Percentiles rank a stretch among this genome's conserved stretches.
These are phyloP conservation scores for Echinarachnius parma DNA, from an alignment of 53 echinoderm and acorn worm species.

Conservation along the genomic window DNA sequence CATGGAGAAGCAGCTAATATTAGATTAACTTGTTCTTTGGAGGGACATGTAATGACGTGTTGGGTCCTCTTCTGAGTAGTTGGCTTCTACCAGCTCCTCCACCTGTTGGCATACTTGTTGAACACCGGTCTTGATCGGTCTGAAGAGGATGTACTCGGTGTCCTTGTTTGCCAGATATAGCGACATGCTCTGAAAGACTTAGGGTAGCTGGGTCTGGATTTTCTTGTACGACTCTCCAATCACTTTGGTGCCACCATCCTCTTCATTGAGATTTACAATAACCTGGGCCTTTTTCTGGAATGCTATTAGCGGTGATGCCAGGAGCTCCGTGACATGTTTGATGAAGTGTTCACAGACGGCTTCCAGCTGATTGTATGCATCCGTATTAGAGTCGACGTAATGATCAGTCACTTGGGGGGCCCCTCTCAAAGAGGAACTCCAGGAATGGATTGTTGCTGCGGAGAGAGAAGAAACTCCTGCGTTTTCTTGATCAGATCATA, in stretches of 20 bases:
- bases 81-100: conserved; percentile 66
- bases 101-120: conserved; percentile 82
- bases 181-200: conserved; percentile 78
- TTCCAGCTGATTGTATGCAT: conserved; percentile 92
- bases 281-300: conserved; percentile 89
- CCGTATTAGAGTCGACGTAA: conserved; percentile 94
- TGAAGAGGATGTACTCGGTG: conserved; percentile 95
- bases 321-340: conserved; percentile 63
- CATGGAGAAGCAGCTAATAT: no score
- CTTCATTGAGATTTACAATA: conserved; percentile 66
- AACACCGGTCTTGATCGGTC: conserved; percentile 90
- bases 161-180: conserved; percentile 94
- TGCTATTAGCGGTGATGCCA: conserved; percentile 69
- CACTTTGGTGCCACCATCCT: conserved; percentile 56
- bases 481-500: conserved; percentile 63
- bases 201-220: conserved; percentile 73
- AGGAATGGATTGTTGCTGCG: conserved; percentile 91
- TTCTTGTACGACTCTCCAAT: conserved; percentile 83
- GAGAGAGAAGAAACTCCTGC: conserved; percentile 64
- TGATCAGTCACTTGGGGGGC: conserved; percentile 92
- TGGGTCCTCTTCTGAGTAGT: conserved; percentile 92
- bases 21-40: conserved; percentile 91
- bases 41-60: conserved; percentile 91
- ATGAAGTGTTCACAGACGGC: conserved; percentile 87
- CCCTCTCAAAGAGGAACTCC: conserved; percentile 97